Base-by-base conservation (phyloP, 2,113 vertebrate genomes). In the Myotis lucifugus region DNA sequence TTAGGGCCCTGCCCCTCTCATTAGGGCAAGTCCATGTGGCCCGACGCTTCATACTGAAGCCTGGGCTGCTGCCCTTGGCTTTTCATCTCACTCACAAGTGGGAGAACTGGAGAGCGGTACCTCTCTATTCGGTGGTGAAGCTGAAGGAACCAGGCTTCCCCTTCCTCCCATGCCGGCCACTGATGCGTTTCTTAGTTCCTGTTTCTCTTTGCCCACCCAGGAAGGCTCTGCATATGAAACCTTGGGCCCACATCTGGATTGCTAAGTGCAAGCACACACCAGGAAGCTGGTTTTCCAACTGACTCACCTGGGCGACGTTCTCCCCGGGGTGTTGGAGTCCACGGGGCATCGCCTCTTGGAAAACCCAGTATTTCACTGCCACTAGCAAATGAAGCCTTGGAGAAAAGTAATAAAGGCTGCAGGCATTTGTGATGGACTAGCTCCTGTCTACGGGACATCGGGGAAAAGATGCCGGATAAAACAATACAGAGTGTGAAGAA, bases 121-220 rank as follows among this genome's bases (percentile, higher is more conserved):
- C 86, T 84, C 76, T 85, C 34, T 56, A 34, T 82, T 90, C 69
- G 11, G 1, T n/a, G 84, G 74, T 78, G 93, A 85, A 6, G 64
- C 59, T n/a, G 67, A 52, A 78, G 86, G 89, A 86, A 61, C 78
- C 50, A 52, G 79, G 64, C 91, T 77, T 90, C 79, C 83, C 87
- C 93, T 92, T 93, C 74, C 61, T 94, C 93, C 89, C 95, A 37
- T 85, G 59, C 67, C 8, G 19, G 64, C 72, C 69, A 72, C 93
- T 37, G 66, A 85, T 76, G 89, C 54, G 4, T 95, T 91, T 90
- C 95, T 94, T 95, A 76, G 66, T 95, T 93, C 96, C 94, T 79
- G 88, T 97, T 97, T 86, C 96, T 91, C 90, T 83, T 64, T n/a
- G 79, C 87, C 88, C 83, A 95, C 95, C 94, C 91, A 93, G 95